Percentiles rank a stretch among this genome's conserved stretches.
phyloP scores from a whole-genome alignment of 2,113 vertebrate genomes.

The Coregonus clupeaformis region DNA sequence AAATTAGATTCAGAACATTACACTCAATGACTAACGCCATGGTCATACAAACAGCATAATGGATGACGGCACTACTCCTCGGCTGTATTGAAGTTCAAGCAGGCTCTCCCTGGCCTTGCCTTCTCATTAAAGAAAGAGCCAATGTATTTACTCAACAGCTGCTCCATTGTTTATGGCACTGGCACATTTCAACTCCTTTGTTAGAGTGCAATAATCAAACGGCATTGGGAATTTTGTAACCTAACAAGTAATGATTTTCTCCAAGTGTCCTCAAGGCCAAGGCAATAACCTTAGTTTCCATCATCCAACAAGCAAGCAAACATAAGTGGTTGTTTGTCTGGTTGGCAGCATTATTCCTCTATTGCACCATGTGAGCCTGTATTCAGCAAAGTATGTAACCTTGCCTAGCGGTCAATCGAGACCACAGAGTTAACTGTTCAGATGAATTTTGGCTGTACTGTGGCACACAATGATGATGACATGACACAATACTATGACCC shows the following conservation, averaged over 20 bases:
- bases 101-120: conserved; percentile 5
- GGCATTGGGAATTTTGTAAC: conserved; percentile 44
- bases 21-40: background rate
- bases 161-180: conserved; percentile 24
- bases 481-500: background rate
- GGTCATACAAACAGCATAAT: background rate
- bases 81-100: background rate
- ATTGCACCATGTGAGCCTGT: conserved; percentile 16
- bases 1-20: too few species aligned
- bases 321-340: conserved; percentile 45
- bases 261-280: background rate
- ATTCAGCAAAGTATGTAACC: too few species aligned
- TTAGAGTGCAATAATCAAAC: conserved; percentile 43
- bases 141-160: conserved; percentile 25
- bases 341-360: conserved; percentile 39
- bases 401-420: too few species aligned
- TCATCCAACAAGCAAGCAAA: conserved; percentile 54
- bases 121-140: conserved; percentile 28
- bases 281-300: conserved; percentile 30
- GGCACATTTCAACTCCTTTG: conserved; percentile 41
- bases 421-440: too few species aligned
- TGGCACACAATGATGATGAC: too few species aligned
- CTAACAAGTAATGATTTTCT: conserved; percentile 28
- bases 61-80: conserved; percentile 2
- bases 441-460: too few species aligned